Base-by-base conservation (phyloP, 2,888 invertebrate genomes). In the Malthinus seriepunctatus region DNA sequence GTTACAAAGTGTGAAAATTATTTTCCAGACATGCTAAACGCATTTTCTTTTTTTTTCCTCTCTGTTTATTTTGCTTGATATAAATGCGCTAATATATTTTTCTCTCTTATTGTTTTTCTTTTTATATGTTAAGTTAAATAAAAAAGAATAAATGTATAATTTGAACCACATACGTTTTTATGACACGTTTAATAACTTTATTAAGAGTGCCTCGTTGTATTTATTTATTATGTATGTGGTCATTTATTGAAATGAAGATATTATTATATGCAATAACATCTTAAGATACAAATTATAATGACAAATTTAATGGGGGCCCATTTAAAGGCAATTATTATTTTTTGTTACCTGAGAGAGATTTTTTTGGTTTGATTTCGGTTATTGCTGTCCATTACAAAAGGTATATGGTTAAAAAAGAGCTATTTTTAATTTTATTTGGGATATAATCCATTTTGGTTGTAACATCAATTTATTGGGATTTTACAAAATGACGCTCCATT, bases 111-210 rank as follows among this genome's bases (percentile, higher is more conserved):
- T 23, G 23, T 23, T 23, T 23, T 23, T 23, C 23, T 23, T 23
- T 23, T 23, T 23, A 23, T 23, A 5, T 23, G 2, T n/a, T n/a
- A n/a, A n/a, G 23, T 23, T 23, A 23, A 23, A 23, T 23, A 23
- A 23, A 23, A 23, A 23, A 23, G 5, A 23, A 3, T 2, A 5
- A 23, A 5, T 23, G 23, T 23, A 23, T 23, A 23, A 23, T 5
- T 2, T 23, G 23, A 45, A 35, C 45, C 52, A 52, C 45, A 52
- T 52, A 32, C 38, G 14, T n/a, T 39, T 48, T 48, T 54, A 54
- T 46, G 38, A 32, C 46, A 11, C 34, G 55, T 53, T 61, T 64
- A 62, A 64, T 64, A 62, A 60, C 62, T 64, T 64, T 55, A 64
- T 64, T 51, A 51, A 48, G 23, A 23, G 23, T 3, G 23, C 23